Base-by-base conservation (phyloP, 2,888 invertebrate genomes). In the Agrochola macilenta region DNA sequence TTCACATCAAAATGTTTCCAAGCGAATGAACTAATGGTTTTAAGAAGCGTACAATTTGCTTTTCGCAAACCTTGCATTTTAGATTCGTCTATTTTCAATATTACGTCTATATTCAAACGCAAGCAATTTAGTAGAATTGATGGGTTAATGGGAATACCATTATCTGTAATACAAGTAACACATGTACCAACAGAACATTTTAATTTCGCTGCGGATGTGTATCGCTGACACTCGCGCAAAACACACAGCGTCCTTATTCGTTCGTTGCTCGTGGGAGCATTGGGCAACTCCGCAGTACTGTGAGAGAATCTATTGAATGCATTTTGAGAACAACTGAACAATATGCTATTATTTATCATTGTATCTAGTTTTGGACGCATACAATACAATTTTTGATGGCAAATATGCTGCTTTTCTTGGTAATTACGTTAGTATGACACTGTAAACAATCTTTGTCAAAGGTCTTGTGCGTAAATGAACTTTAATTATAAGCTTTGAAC, bases 321-420 rank as follows among this genome's bases (percentile, higher is more conserved):
- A 69, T 69, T 78, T 82, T 81, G 86, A 63, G 83, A 87, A 87
- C 73, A 54, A 60, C 35, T 60, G 39, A 76, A 87, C 88, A 87
- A 87, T 83, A 71, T 61, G 17, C 58, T 39, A 78, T 70, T 87
- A 75, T 76, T 69, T 81, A 66, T 61, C 71, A 54, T 74, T 77
- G 60, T 70, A 70, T 73, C 57, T 49, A 49, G 60, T 79, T 78
- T 57, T 17, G 20, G 35, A 54, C 9, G 52, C 49, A 69, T 65
- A 69, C 65, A 65, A 78, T 64, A 63, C 54, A 52, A 58, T 79
- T 70, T 61, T 66, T 49, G 5, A 35, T 57, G 30, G 1, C 35
- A 61, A 76, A 65, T 63, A 64, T 17, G 26, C 39, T 61, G 23
- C 35, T 20, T 75, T 52, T 58, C 20, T 65, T 39, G 26, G 20